Conservation (phyloP, 2,888 invertebrate species). For the Rotaria socialis region DNA sequence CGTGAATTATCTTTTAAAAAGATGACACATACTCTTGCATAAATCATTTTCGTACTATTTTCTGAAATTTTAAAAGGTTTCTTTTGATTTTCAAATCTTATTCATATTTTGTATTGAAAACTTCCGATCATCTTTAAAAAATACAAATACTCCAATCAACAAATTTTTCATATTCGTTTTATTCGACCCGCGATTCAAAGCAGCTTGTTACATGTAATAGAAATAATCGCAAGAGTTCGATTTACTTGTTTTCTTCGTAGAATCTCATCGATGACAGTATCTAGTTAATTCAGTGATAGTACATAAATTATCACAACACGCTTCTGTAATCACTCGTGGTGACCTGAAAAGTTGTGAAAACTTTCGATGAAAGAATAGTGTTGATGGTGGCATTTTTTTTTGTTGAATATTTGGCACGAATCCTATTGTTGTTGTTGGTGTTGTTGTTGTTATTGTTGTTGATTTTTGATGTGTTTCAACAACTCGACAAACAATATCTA, state of each 20-base stretch:
- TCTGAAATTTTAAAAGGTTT: too few relatives aligned
- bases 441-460: too few relatives aligned
- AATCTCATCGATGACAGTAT: neutral
- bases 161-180: neutral
- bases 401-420: neutral
- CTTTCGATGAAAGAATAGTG: neutral
- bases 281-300: conserved; percentile 16
- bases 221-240: neutral
- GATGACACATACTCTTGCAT: too few relatives aligned
- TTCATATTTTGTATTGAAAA: neutral
- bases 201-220: neutral
- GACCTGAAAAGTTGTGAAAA: neutral
- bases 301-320: conserved; percentile 7
- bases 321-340: neutral
- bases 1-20: too few relatives aligned
- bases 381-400: neutral
- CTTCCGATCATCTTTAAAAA: neutral
- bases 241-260: neutral
- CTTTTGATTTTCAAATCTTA: too few relatives aligned
- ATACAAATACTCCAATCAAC: neutral
- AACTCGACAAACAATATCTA: conserved; percentile 25
- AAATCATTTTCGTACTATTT: too few relatives aligned
- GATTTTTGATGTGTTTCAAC: conserved; percentile 10
- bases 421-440: neutral
- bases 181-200: neutral